phyloP scores from a whole-genome alignment of 2,888 invertebrate genomes.

The Rhaphigaster nebulosa region DNA sequence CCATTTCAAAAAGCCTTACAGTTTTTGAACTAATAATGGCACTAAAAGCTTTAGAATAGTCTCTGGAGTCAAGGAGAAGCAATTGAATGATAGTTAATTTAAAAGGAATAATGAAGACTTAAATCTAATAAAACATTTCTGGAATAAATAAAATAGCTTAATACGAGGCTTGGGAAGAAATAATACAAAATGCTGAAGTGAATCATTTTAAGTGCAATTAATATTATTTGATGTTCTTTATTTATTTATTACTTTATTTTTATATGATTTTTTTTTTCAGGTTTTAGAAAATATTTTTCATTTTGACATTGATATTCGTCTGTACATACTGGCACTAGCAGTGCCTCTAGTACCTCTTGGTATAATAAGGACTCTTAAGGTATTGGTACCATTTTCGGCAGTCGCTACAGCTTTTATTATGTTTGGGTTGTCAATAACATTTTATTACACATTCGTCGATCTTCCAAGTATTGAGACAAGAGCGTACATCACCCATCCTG shows the following conservation, averaged over 20 bases:
- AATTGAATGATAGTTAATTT: too few species aligned
- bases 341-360: slow-evolving; percentile 80
- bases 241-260: background rate
- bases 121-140: too few species aligned
- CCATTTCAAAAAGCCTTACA: too few species aligned
- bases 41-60: too few species aligned
- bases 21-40: too few species aligned
- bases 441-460: slow-evolving; percentile 84
- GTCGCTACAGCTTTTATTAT: slow-evolving; percentile 88
- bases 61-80: too few species aligned
- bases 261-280: slow-evolving; percentile 61
- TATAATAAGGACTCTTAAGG: slow-evolving; percentile 76
- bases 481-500: slow-evolving; percentile 68
- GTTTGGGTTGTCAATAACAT: slow-evolving; percentile 83
- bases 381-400: slow-evolving; percentile 88
- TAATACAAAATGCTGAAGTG: too few species aligned
- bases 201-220: background rate
- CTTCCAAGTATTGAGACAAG: slow-evolving; percentile 73
- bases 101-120: too few species aligned
- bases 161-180: too few species aligned
- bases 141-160: too few species aligned
- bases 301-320: slow-evolving; percentile 69
- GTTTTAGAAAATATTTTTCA: slow-evolving; percentile 65
- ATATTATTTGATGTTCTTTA: background rate
- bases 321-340: slow-evolving; percentile 78